These are phyloP conservation scores for Euthynnus affinis DNA, from an alignment of 2,797 vertebrate species.

Conservation along the genomic window DNA sequence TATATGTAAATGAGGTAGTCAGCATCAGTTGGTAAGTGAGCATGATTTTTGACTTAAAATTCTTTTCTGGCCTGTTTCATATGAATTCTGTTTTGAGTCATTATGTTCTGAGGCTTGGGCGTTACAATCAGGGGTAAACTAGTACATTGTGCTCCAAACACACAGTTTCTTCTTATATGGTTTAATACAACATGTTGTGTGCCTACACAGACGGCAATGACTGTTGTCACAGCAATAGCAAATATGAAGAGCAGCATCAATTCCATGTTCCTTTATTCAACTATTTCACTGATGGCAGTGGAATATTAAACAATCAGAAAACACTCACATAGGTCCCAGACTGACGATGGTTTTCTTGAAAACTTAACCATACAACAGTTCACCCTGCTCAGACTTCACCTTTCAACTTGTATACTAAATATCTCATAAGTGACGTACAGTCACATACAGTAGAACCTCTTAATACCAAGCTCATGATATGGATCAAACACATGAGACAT, in stretches of 20 bases:
- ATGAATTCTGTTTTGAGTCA: not conserved
- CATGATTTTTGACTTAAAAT: not conserved
- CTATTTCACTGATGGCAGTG: slow-evolving; percentile 25
- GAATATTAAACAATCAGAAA: slow-evolving; percentile 14
- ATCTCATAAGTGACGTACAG: not conserved
- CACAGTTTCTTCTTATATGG: not conserved
- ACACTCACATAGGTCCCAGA: not conserved
- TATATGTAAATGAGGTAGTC: not conserved
- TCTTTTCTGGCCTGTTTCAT: not conserved
- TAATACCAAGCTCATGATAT: slow-evolving; percentile 53
- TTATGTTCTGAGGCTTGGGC: not conserved
- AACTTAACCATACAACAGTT: slow-evolving; percentile 5
- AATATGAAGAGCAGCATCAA: slow-evolving; percentile 1
- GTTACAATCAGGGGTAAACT: not conserved
- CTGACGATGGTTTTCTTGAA: not conserved
- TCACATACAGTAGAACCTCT: slow-evolving; percentile 26
- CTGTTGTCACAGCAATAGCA: not conserved
- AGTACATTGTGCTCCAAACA: not conserved
- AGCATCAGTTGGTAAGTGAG: not conserved
- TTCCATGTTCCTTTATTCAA: slow-evolving; percentile 43
- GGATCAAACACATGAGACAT: slow-evolving; percentile 47
- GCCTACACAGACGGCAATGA: not conserved
- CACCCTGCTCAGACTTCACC: not conserved
- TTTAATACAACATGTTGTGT: slow-evolving; percentile 1
- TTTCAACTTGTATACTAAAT: slow-evolving; percentile 8